Evolutionary conservation across 2,888 invertebrate genomes (phyloP), one percentile per base, ranked within the genome.

Genomic region (Chymomyza fuscimana): DNA sequence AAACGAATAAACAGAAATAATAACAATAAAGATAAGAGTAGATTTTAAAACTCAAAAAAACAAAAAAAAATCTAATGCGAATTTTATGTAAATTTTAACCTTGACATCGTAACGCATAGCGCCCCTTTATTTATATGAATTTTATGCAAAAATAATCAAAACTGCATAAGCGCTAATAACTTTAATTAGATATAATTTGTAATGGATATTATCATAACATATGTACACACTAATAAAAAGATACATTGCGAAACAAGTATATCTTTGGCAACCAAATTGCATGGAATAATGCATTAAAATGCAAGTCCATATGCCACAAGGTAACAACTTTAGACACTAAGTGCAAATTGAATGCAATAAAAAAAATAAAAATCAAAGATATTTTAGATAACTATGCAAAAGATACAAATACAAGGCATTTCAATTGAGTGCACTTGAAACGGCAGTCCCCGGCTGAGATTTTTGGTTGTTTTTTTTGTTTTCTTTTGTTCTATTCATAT

Each of bases 51-150:
- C 12, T 46, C 32, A 32, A 32, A 52, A 58, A 19, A 58, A 50
- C 58, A 12, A 50, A 19, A 58, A 50, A 60, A 12, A 50, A n/a
- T 40, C 25, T 61, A 87, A 83, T 87, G 86, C 76, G 69, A 63
- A 68, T 72, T 84, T 72, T 77, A 86, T 88, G 87, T 74, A 79
- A 86, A 86, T 88, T 62, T 69, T 67, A 59, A 73, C 85, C 85
- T 83, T 86, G 85, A 88, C 88, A 86, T 73, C 76, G 69, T 75
- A 79, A 74, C 74, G 76, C 76, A 76, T 60, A 25, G 51, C 59
- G 68, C 67, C 69, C 73, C 76, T 76, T 85, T 85, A 82, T 80
- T 87, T 81, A 88, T 87, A 83, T 85, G 85, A 82, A 76, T 88
- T 87, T 82, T 77, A 81, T 86, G 88, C 83, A 79, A 77, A 58